Evolutionary conservation across 2,113 vertebrate species (phyloP).

Genomic region (Deroptyus accipitrinus): DNA sequence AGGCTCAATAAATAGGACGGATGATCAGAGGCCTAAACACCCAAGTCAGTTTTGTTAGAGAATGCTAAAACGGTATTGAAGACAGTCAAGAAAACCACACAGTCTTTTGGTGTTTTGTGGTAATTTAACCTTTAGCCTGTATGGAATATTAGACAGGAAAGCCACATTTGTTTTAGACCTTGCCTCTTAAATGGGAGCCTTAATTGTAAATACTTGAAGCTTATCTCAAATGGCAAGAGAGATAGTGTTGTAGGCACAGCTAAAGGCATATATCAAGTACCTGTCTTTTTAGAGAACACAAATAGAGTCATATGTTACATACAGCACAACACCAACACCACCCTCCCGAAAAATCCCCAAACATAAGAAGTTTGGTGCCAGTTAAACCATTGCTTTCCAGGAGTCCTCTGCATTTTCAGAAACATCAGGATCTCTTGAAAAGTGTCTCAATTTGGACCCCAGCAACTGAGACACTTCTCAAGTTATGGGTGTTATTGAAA

Average conservation of each 20-base stretch:
- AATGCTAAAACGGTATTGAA: not conserved
- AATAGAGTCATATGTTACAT: not conserved
- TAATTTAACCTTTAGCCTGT: conserved; percentile 34
- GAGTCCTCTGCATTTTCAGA: not conserved
- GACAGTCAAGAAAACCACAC: not conserved
- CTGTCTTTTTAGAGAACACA: not conserved
- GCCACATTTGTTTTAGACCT: conserved; percentile 8
- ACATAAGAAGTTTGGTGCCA: not conserved
- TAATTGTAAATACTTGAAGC: not conserved
- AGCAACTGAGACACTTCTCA: not conserved
- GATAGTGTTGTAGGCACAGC: not conserved
- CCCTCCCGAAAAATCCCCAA: accelerated
- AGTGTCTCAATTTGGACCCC: not conserved
- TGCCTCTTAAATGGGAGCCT: not conserved
- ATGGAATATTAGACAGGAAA: conserved; percentile 24
- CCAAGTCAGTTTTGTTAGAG: not conserved
- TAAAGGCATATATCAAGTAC: not conserved
- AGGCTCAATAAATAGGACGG: not conserved
- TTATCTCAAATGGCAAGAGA: not conserved
- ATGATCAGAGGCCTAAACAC: not conserved
- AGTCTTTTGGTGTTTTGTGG: not conserved
- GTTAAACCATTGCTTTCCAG: not conserved
- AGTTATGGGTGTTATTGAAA: not conserved
- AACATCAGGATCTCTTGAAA: not conserved
- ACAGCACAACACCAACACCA: not conserved